These are phyloP conservation scores for Mylabris sibirica DNA, from an alignment of 2,888 invertebrate species.

Conservation along the genomic window DNA sequence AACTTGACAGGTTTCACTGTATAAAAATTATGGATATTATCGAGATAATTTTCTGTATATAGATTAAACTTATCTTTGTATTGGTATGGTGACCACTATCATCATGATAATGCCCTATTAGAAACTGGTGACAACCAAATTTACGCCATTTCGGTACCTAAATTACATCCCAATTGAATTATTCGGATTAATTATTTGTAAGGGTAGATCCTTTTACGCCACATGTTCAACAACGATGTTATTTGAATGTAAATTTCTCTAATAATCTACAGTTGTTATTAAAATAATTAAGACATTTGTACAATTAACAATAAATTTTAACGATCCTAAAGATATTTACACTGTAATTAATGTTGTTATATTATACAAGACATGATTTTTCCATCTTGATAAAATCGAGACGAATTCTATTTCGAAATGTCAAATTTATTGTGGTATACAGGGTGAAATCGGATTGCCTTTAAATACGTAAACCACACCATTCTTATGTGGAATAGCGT, in stretches of 20 bases:
- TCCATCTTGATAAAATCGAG: background rate
- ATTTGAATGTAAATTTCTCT: slow-evolving; percentile 30
- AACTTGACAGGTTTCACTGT: too few relatives aligned
- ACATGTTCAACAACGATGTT: slow-evolving; percentile 25
- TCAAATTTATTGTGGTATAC: background rate
- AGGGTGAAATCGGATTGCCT: too few relatives aligned
- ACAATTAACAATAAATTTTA: slow-evolving; percentile 6
- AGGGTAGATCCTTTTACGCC: slow-evolving; percentile 23
- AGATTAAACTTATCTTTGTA: background rate
- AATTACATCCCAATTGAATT: slow-evolving; percentile 26
- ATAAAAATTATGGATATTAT: too few relatives aligned
- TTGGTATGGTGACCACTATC: background rate
- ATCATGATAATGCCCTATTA: slow-evolving; percentile 4
- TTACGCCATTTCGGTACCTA: slow-evolving; percentile 6
- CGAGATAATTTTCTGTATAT: too few relatives aligned
- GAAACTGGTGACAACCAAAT: slow-evolving; percentile 8
- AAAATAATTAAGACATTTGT: slow-evolving; percentile 15
- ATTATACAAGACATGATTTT: background rate
- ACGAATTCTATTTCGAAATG: background rate
- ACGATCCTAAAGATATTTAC: background rate
- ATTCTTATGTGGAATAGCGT: too few relatives aligned
- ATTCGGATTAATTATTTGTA: slow-evolving; percentile 26
- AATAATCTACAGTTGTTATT: slow-evolving; percentile 24
- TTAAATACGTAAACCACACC: too few relatives aligned
- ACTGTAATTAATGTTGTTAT: background rate